phyloP scores from a whole-genome alignment of 2,113 vertebrate species.

The Xenopus borealis region DNA sequence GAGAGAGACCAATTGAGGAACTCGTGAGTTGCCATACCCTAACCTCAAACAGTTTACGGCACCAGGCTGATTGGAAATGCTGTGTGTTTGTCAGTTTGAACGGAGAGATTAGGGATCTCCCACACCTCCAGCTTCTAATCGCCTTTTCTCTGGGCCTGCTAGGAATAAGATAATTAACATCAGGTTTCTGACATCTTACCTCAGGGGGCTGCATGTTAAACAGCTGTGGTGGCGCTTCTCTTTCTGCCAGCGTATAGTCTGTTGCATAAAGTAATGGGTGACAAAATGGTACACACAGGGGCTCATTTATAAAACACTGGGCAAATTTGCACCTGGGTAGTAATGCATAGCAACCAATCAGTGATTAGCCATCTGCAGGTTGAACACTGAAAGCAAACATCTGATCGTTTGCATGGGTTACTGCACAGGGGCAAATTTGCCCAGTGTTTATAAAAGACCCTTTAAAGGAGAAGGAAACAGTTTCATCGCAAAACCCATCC shows the following conservation, averaged over 20 bases:
- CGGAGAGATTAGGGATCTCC: slow-evolving; percentile 18
- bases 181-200: slow-evolving; percentile 21
- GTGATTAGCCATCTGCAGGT: too few species aligned
- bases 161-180: slow-evolving; percentile 20
- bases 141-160: slow-evolving; percentile 6
- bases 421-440: too few species aligned
- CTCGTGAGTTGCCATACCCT: neutral
- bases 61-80: slow-evolving; percentile 3
- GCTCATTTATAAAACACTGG: too few species aligned
- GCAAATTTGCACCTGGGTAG: too few species aligned
- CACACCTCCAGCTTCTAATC: slow-evolving; percentile 20
- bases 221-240: neutral
- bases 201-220: slow-evolving; percentile 16
- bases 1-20: too few species aligned
- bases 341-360: too few species aligned
- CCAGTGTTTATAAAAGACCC: too few species aligned
- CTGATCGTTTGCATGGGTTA: too few species aligned
- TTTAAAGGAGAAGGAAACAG: too few species aligned
- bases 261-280: neutral
- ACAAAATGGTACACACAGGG: too few species aligned
- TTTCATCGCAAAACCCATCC: too few species aligned
- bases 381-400: too few species aligned
- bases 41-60: slow-evolving; percentile 6
- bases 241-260: neutral
- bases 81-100: slow-evolving; percentile 18